Evolutionary conservation across 92 coral and sea anemone genomes (phyloP), one percentile per base, ranked within the genome.

Genomic region (Porites lobata): DNA sequence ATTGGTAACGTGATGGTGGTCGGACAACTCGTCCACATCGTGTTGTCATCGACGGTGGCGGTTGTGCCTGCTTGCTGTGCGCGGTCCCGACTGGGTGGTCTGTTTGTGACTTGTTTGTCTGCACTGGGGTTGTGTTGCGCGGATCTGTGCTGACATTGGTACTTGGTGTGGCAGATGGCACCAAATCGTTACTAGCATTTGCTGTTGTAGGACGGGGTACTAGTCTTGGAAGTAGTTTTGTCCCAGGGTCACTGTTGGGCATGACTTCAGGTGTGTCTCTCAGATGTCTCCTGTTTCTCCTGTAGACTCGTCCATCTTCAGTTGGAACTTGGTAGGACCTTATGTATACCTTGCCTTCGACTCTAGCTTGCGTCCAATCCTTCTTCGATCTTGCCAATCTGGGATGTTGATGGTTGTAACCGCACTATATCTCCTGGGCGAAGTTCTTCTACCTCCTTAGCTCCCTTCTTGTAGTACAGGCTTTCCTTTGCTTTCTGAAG

Each of bases 341-440:
- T 22, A 77, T 77, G 65, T 84, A 85, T 17, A 83, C 84, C 61
- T 89, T 82, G 21, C 79, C 85, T 83, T 89, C 89, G 5, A 90
- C 90, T 68, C 71, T 62, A 1, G 85, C 90, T 29, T 66, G 50
- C 20, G 81, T 47, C 93, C 91, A 90, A 20, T 75, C 77, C 71
- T 82, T 90, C 65, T 84, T 66, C n/a, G n/a, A n/a, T n/a, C 78
- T 84, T 89, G 3, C 79, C 50, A 57, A 83, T 63, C 75, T 63
- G 62, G 43, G 85, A 73, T 70, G 56, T 82, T 38, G 20, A 68
- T n/a, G 88, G 94, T 80, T 84, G 76, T 12, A 91, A 10, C 17
- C 85, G 84, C 74, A 86, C 88, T 29, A 66, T 65, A 51, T 91
- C 94, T 61, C 94, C 94, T 62, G 91, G 91, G 75, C 47, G 71